Percentiles rank a stretch among this genome's conserved stretches.
These are phyloP conservation scores for Rhamnusium bicolor DNA, from an alignment of 2,888 invertebrate species.

Conservation along the genomic window DNA sequence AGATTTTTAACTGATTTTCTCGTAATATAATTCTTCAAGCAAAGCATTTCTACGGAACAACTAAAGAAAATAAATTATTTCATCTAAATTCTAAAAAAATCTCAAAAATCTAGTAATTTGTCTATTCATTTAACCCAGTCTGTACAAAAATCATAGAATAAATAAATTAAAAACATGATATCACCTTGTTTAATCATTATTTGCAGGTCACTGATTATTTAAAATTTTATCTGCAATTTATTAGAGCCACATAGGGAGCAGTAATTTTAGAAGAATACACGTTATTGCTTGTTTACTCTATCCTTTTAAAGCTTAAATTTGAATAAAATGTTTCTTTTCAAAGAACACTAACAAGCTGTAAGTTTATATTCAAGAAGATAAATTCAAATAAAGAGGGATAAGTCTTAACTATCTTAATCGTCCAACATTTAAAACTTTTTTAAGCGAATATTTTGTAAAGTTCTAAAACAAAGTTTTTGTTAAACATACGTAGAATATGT, in stretches of 20 bases:
- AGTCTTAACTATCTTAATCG: neutral
- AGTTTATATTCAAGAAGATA: neutral
- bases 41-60: too few relatives aligned
- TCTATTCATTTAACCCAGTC: too few relatives aligned
- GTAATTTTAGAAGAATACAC: neutral
- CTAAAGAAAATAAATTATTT: too few relatives aligned
- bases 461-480: neutral
- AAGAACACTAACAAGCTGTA: neutral
- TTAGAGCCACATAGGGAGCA: neutral
- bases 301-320: neutral
- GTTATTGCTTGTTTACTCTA: neutral
- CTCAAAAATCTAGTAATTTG: too few relatives aligned
- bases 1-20: too few relatives aligned
- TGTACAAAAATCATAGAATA: too few relatives aligned
- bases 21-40: too few relatives aligned
- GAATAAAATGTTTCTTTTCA: neutral
- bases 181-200: neutral
- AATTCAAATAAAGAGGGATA: neutral
- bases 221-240: neutral
- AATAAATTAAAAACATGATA: neutral
- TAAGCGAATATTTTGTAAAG: neutral
- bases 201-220: neutral
- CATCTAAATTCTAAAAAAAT: too few relatives aligned
- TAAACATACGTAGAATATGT: neutral
- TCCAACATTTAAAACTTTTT: neutral